phyloP scores from a whole-genome alignment of 2,797 vertebrate species.

The Peromyscus attwateri region DNA sequence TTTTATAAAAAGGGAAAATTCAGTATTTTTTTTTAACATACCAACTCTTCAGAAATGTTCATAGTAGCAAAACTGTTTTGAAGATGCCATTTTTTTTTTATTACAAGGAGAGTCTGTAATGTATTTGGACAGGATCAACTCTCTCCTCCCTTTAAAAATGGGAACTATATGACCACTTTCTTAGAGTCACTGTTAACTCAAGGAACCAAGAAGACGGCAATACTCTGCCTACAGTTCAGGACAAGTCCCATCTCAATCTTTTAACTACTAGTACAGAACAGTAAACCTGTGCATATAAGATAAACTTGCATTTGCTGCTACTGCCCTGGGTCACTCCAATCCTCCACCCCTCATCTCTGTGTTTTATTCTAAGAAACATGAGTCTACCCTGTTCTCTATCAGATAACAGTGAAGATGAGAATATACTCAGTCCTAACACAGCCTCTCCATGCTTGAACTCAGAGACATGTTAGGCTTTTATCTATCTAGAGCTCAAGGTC shows the following conservation, averaged over 20 bases:
- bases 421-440: background rate
- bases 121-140: slow-evolving; percentile 24
- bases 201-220: background rate
- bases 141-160: slow-evolving; percentile 42
- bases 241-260: background rate
- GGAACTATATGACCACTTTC: background rate
- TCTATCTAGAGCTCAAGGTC: background rate
- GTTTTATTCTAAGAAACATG: background rate
- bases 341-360: background rate
- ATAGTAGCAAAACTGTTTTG: slow-evolving; percentile 67
- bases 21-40: slow-evolving; percentile 67
- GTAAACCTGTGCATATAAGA: background rate
- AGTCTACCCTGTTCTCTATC: background rate
- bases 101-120: slow-evolving; percentile 61
- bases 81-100: slow-evolving; percentile 68
- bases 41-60: slow-evolving; percentile 74
- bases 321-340: background rate
- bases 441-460: background rate
- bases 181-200: slow-evolving; percentile 18
- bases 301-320: background rate
- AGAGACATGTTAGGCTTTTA: background rate
- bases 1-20: slow-evolving; percentile 81
- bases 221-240: background rate
- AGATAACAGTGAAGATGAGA: background rate
- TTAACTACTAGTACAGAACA: background rate